These are phyloP conservation scores for Chymomyza fuscimana DNA, from an alignment of 2,888 invertebrate species.

Conservation along the genomic window DNA sequence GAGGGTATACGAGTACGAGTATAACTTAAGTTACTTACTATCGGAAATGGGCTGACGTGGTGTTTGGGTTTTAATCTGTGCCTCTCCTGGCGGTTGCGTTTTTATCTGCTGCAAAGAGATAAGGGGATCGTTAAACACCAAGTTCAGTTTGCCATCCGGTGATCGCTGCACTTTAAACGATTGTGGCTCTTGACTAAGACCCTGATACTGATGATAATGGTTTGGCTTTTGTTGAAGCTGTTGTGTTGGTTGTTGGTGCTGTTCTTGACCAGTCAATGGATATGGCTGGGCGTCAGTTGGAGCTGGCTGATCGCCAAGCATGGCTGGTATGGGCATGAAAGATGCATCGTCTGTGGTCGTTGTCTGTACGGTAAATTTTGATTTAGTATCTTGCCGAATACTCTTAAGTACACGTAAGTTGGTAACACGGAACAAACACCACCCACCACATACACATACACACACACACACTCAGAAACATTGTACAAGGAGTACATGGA, in stretches of 20 bases:
- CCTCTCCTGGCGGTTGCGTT: constrained; percentile 5
- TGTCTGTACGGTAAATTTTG: constrained; percentile 45
- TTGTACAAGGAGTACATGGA: constrained; percentile 33
- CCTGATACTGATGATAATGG: constrained; percentile 62
- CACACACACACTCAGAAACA: constrained; percentile 21
- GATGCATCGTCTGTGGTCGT: constrained; percentile 58
- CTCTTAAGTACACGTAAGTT: not conserved
- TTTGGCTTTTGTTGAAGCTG: constrained; percentile 34
- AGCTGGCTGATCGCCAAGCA: constrained; percentile 44
- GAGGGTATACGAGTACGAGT: not conserved
- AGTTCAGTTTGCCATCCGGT: constrained; percentile 77
- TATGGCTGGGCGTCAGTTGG: constrained; percentile 2
- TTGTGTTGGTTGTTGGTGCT: constrained; percentile 19
- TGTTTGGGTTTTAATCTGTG: constrained; percentile 2
- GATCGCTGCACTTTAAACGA: constrained; percentile 78
- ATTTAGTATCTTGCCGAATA: constrained; percentile 41
- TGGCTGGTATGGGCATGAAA: constrained; percentile 59
- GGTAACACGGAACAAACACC: constrained; percentile 18
- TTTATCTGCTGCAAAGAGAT: constrained; percentile 65
- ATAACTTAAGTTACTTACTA: constrained; percentile 44
- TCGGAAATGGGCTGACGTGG: constrained; percentile 41
- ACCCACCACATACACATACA: constrained; percentile 28
- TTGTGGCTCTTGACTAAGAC: constrained; percentile 63
- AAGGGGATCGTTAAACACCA: constrained; percentile 76
- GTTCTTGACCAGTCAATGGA: constrained; percentile 15